Evolutionary conservation across 1,140 invertebrate genomes (phyloP), one percentile per base, ranked within the genome.

Genomic region (Liolophura sinensis): DNA sequence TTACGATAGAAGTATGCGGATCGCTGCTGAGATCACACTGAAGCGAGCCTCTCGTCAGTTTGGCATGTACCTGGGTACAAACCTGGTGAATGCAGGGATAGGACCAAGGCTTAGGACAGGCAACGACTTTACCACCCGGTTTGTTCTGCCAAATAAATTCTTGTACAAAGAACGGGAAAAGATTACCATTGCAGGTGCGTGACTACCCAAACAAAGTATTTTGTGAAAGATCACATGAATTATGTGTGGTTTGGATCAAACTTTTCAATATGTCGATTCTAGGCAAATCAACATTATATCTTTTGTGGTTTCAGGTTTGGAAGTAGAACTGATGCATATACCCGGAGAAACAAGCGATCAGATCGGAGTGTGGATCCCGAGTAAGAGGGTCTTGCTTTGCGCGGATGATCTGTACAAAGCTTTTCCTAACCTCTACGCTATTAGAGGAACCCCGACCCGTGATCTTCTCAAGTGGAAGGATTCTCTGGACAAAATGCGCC

Each of bases 381-480:
- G 73, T 11, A 61, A 72, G 50, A 62, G 64, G 60, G 65, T 69
- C 5, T 69, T 80, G 9, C 62, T 79, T 3, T 72, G 71, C 57
- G 79, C 74, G 3, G 78, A 80, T 52, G 75, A 80, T 58, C 25
- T 79, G 9, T 80, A 79, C 64, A 67, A 65, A 62, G 71, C 77
- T 0, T 80, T 80, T 67, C 79, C 79, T 24, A 80, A 80, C 62
- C 64, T 80, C 3, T 80, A 80, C 63, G 74, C 79, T 25, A 79
- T 80, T 64, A 69, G 79, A 9, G 79, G 79, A 49, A 79, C 77
- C 1, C 66, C 64, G 24, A 55, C 72, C 11, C 57, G 79, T 20
- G 68, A 74, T 51, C 56, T 78, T 11, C 64, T 73, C 46, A 62
- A 71, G 15, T 80, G 79, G 79, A 65, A 71, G 1, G 31, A 65